A percentile compares a stretch with the other conserved stretches of the same genome.
phyloP scores from a whole-genome alignment of 2,797 vertebrate genomes.

The Pseudocheirus occidentalis region DNA sequence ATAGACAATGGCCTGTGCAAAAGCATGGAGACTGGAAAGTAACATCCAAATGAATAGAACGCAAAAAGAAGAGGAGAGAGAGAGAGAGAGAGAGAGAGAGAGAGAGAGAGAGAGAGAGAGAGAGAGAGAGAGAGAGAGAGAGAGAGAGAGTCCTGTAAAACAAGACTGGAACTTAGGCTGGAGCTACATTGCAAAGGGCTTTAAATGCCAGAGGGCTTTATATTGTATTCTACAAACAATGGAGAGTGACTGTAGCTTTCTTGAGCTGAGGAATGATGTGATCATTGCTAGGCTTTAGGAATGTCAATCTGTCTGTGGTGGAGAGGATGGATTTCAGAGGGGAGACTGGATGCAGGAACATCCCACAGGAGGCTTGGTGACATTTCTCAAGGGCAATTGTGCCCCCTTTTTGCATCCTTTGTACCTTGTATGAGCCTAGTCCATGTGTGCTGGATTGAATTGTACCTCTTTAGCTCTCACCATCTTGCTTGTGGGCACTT shows the following conservation, averaged over 20 bases:
- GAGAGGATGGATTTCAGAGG: background rate
- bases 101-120: too few species aligned
- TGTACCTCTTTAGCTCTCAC: background rate
- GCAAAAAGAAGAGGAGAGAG: too few species aligned
- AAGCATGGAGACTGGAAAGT: too few species aligned
- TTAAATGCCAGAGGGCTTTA: background rate
- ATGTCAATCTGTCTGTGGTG: background rate
- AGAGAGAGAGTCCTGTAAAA: too few species aligned
- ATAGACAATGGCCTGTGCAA: too few species aligned
- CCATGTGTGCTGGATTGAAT: background rate
- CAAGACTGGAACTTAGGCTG: too few species aligned
- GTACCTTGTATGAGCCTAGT: too few species aligned
- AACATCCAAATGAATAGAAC: too few species aligned
- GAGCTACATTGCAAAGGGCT: too few species aligned
- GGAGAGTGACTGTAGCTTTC: background rate
- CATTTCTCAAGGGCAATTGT: background rate
- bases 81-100: too few species aligned
- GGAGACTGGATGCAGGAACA: background rate
- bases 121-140: too few species aligned
- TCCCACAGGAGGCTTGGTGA: background rate
- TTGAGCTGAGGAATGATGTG: background rate
- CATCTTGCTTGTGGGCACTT: background rate
- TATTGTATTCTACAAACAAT: background rate
- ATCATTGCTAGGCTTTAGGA: background rate
- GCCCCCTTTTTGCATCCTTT: background rate